Evolutionary conservation across 2,888 invertebrate genomes (phyloP).

Genomic region (Nomada ferruginata): DNA sequence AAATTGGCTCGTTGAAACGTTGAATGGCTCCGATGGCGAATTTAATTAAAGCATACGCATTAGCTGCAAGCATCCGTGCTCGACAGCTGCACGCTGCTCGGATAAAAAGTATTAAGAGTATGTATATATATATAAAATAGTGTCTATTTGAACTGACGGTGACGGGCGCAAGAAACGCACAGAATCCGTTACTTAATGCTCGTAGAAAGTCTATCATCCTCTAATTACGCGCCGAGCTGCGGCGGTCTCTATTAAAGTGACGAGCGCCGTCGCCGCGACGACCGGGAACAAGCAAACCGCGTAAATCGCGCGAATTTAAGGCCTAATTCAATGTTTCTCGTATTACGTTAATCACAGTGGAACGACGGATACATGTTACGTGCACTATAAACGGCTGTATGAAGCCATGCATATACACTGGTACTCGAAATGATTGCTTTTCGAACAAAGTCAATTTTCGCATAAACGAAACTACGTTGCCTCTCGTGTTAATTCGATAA

Average conservation of each 20-base stretch:
- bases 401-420: too few relatives aligned
- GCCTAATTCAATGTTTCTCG: slow-evolving; percentile 55
- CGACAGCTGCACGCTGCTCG: slow-evolving; percentile 26
- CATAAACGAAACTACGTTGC: too few relatives aligned
- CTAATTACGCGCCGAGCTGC: slow-evolving; percentile 29
- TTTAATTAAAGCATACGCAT: slow-evolving; percentile 60
- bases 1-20: slow-evolving; percentile 59
- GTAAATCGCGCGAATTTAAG: slow-evolving; percentile 46
- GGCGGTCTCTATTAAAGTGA: slow-evolving; percentile 5
- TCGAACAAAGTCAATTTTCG: too few relatives aligned
- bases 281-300: slow-evolving; percentile 20
- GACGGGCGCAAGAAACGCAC: slow-evolving; percentile 5
- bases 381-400: slow-evolving; percentile 2
- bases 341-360: slow-evolving; percentile 44
- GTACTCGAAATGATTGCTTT: too few relatives aligned
- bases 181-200: slow-evolving; percentile 29
- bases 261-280: not conserved
- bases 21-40: slow-evolving; percentile 52
- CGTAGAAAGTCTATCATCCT: slow-evolving; percentile 23
- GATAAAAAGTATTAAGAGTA: not conserved
- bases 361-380: slow-evolving; percentile 1
- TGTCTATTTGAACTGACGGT: not conserved
- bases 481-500: too few relatives aligned
- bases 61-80: slow-evolving; percentile 19
- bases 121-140: not conserved